Evolutionary conservation across 2,113 vertebrate species (phyloP), one percentile per base, ranked within the genome.

Genomic region (Microtus oregoni): DNA sequence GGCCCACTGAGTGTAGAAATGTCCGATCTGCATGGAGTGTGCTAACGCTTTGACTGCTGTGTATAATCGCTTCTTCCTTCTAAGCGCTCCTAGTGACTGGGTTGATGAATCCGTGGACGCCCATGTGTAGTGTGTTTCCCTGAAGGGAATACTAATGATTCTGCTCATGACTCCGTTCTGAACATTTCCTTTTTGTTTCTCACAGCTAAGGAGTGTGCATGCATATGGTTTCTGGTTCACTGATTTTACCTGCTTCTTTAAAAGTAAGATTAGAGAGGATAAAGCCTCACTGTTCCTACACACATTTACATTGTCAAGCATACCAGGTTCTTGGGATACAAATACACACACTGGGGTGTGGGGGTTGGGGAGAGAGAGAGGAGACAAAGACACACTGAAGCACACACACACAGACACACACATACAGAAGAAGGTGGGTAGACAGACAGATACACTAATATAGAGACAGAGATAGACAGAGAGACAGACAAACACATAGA

Each of bases 201-300:
- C 65, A 41, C 28, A 77, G 50, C 26, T 44, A 44, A 32, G 5
- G 26, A 67, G 38, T 77, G 14, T 68, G 6, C 73, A 32, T 63
- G 13, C 76, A 20, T n/a, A 82, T 63, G 47, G 24, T 75, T 90
- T 55, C 17, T 10, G 17, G 73, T 41, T 35, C 73, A 26, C 32
- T 26, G 41, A 47, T 90, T 89, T 86, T 24, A 90, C n/a, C n/a
- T 72, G 12, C 67, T 75, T 75, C 68, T 90, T 91, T 91, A 50
- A 65, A 86, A 87, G 44, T 72, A 41, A 47, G 30, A 65, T 77
- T 47, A 38, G 47, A 24, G 15, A 6, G 41, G 0, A 1, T 44
- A 68, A 78, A 38, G 8, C 35, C 24, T 5, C 91, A 14, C 41
- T 58, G 85, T 10, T 88, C 58, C 63, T 44, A 75, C 24, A 65